Percentiles rank a stretch among this genome's conserved stretches.
Evolutionary conservation across 1,140 invertebrate species (phyloP).

Genomic region (Lordiphosa clarofinis): DNA sequence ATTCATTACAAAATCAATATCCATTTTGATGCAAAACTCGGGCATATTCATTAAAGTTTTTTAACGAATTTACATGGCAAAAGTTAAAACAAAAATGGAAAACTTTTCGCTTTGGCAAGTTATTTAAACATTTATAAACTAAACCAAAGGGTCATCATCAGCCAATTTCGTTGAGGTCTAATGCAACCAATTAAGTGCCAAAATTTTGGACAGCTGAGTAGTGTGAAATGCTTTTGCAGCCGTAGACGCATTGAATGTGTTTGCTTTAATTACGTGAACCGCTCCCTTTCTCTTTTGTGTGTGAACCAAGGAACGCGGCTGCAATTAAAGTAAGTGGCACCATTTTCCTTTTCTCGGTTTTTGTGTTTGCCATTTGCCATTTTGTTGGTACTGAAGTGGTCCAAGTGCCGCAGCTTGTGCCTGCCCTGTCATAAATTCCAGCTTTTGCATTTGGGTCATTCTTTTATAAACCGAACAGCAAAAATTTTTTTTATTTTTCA

Average conservation of each 20-base stretch:
- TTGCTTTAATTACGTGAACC: conserved; percentile 49
- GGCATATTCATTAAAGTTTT: conserved; percentile 50
- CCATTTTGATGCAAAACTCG: conserved; percentile 1
- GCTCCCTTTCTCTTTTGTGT: conserved; percentile 29
- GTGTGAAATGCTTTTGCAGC: conserved; percentile 25
- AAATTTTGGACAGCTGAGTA: conserved; percentile 11
- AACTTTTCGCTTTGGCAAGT: conserved; percentile 26
- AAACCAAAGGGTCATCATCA: conserved; percentile 14
- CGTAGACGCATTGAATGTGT: conserved; percentile 41
- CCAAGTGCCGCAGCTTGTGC: too few species aligned
- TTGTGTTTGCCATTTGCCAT: conserved; percentile 18
- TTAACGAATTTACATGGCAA: conserved; percentile 35
- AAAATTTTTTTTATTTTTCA: too few species aligned
- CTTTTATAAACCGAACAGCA: too few species aligned
- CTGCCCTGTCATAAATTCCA: too few species aligned
- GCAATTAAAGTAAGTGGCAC: conserved; percentile 53
- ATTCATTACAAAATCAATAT: conserved; percentile 8
- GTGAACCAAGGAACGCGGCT: conserved; percentile 16
- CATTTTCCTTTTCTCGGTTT: conserved; percentile 33
- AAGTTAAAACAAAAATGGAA: conserved; percentile 25
- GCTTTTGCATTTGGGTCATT: too few species aligned
- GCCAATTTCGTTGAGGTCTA: conserved; percentile 20
- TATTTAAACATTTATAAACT: conserved; percentile 39
- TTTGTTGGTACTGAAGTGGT: conserved; percentile 1
- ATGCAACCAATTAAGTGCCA: conserved; percentile 46